Base-by-base conservation (phyloP, 2,888 invertebrate genomes). In the Drosophila anomelani region DNA sequence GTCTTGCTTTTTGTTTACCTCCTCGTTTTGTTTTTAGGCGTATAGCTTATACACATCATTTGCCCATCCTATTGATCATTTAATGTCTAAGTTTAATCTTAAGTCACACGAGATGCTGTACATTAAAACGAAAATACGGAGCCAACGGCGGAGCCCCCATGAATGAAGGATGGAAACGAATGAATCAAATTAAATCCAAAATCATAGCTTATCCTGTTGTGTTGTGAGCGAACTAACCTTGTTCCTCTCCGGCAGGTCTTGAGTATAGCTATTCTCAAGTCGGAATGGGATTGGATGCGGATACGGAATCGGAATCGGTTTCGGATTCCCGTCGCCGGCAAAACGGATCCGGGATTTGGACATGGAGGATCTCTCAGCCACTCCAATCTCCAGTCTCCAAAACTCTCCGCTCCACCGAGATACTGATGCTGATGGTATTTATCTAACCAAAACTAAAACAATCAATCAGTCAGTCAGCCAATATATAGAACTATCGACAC, bases 231-330 rank as follows among this genome's bases (percentile, higher is more conserved):
- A 93, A 93, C 93, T 93, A 93, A 93, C 91, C 92, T 93, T 92
- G 93, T 93, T 93, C 93, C 93, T 93, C 93, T 93, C 93, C 92
- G 92, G 91, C 93, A 93, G 93, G 93, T 93, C 90, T 91, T 90
- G 90, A 92, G 92, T 81, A 32, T 85, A 84, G 89, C 86, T 90
- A 82, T 89, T 84, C 90, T 85, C 88, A 85, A 88, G 86, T 81
- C 62, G 72, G 56, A 51, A 46, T 32, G 41, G 69, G 78, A 85
- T 61, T 76, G 77, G 72, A 74, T 53, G 71, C 75, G 79, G 66
- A 80, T 68, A 63, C 55, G 75, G 46, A 26, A 9, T 47, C 26
- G 26, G 47, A 86, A 70, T 69, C 68, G 85, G 85, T 81, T 79
- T 68, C 62, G 57, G 71, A 66, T 55, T 59, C 60, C 49, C 17